Conservation (phyloP, 1,140 invertebrate species). For the Palaemon carinicauda region DNA sequence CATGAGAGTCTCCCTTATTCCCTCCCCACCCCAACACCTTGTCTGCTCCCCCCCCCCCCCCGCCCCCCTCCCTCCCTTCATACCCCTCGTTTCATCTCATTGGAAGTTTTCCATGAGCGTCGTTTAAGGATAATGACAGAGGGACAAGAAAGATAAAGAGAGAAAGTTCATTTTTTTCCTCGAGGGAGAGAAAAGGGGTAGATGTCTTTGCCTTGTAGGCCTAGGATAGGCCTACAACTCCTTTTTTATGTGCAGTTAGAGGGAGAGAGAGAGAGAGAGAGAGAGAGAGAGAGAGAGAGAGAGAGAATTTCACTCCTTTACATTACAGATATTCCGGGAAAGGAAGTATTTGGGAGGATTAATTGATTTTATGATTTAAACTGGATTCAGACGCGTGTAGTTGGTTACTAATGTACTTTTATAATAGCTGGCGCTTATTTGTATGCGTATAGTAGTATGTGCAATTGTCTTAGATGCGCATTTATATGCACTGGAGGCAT, state of each 20-base stretch:
- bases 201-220: no score
- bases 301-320: background rate
- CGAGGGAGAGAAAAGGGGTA: no score
- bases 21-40: background rate
- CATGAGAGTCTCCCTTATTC: background rate
- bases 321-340: background rate
- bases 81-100: background rate
- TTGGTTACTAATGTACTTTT: no score
- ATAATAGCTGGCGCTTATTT: no score
- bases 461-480: no score
- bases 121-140: background rate
- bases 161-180: background rate
- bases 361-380: no score
- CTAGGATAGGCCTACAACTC: no score
- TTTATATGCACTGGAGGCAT: no score
- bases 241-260: background rate
- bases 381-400: no score
- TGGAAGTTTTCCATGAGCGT: background rate
- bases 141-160: background rate
- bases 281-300: constrained; percentile 14
- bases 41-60: background rate
- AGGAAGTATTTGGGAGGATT: no score
- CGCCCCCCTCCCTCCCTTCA: background rate
- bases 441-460: no score
- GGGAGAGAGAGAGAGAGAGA: constrained; percentile 21